Evolutionary conservation across 2,113 vertebrate genomes (phyloP).

Genomic region (Platichthys stellatus): DNA sequence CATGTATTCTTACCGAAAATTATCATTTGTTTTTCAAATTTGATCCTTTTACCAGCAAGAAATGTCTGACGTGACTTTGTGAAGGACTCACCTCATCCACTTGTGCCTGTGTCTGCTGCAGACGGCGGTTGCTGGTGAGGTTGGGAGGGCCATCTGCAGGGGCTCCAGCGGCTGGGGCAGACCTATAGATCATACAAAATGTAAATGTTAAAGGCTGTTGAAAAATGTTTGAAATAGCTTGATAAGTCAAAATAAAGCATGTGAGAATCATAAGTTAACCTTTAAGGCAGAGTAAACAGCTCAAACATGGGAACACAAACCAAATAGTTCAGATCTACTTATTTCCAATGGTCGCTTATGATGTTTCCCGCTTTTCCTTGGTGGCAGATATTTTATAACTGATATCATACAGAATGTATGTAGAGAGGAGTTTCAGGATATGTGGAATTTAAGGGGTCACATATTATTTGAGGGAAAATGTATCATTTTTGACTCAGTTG

Average conservation of each 20-base stretch:
- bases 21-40: background rate
- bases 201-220: background rate
- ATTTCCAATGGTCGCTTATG: too few relatives aligned
- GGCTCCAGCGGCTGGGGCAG: constrained; percentile 85
- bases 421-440: too few relatives aligned
- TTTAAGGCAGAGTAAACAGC: background rate
- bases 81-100: constrained; percentile 87
- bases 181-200: constrained; percentile 77
- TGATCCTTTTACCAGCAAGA: too few relatives aligned
- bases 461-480: too few relatives aligned
- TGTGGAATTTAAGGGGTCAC: too few relatives aligned
- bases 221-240: background rate
- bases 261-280: background rate
- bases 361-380: too few relatives aligned
- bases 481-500: too few relatives aligned
- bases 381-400: background rate
- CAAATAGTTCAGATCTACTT: background rate
- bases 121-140: constrained; percentile 89
- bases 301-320: background rate
- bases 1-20: too few relatives aligned
- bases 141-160: constrained; percentile 82
- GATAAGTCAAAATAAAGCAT: background rate
- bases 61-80: background rate
- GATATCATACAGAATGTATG: background rate
- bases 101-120: constrained; percentile 93